These are phyloP conservation scores for Lampropteryx suffumata DNA, from an alignment of 2,888 invertebrate species.

Conservation along the genomic window DNA sequence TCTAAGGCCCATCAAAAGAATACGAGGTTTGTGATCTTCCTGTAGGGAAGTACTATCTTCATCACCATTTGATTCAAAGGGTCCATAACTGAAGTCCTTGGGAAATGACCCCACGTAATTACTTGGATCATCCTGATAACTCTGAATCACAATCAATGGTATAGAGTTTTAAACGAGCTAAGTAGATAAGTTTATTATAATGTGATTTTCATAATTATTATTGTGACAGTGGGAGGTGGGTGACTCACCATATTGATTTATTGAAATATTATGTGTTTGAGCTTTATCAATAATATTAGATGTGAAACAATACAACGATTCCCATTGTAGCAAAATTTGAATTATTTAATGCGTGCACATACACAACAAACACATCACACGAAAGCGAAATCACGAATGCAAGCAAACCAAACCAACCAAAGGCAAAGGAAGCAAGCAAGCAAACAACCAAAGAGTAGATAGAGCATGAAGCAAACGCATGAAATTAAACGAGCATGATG, in stretches of 20 bases:
- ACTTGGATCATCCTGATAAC: conserved; percentile 76
- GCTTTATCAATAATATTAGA: not conserved
- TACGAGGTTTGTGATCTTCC: conserved; percentile 94
- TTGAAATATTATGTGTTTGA: not conserved
- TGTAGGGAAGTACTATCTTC: conserved; percentile 82
- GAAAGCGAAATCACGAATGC: no score
- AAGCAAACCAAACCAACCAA: no score
- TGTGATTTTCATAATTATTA: no score
- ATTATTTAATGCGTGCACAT: no score
- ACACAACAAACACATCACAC: no score
- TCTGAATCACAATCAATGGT: conserved; percentile 54
- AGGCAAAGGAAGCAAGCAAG: no score
- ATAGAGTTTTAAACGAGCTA: no score
- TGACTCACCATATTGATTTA: conserved; percentile 24
- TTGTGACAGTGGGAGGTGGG: no score
- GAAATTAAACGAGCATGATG: no score
- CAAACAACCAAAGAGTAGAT: no score
- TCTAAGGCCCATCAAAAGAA: conserved; percentile 96
- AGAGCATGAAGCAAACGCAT: no score
- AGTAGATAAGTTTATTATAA: conserved; percentile 4
- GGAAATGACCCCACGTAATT: conserved; percentile 88
- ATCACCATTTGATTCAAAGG: conserved; percentile 92
- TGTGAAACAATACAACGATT: not conserved
- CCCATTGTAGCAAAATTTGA: not conserved
- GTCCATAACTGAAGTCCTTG: conserved; percentile 96